These are phyloP conservation scores for Hymenochirus boettgeri DNA, from an alignment of 2,113 vertebrate genomes.

Conservation along the genomic window DNA sequence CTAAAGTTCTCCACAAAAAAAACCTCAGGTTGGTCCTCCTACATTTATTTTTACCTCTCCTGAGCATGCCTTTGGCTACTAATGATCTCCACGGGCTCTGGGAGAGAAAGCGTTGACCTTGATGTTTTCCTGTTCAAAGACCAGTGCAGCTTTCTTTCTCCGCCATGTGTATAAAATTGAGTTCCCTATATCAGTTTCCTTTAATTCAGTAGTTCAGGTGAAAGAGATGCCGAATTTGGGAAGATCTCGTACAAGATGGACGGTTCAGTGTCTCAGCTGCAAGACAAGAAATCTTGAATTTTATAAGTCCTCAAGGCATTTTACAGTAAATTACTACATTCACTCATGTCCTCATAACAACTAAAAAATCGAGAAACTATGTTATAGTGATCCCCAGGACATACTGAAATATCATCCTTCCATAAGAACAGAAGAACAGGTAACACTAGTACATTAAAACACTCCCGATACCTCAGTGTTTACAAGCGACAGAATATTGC, in stretches of 20 bases:
- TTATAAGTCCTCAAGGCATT: background rate
- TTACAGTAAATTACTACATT: background rate
- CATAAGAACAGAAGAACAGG: too few relatives aligned
- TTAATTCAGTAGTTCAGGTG: slow-evolving; percentile 23
- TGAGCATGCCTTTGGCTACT: slow-evolving; percentile 85
- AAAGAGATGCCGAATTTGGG: slow-evolving; percentile 46
- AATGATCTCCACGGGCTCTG: slow-evolving; percentile 90
- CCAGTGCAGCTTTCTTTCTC: slow-evolving; percentile 79
- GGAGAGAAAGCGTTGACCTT: slow-evolving; percentile 72
- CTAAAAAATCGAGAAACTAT: too few relatives aligned
- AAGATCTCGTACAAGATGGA: slow-evolving; percentile 63
- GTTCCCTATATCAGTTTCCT: slow-evolving; percentile 43
- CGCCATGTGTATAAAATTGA: slow-evolving; percentile 71
- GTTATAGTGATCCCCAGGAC: too few relatives aligned
- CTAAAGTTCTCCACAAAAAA: slow-evolving; percentile 95
- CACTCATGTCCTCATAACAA: too few relatives aligned
- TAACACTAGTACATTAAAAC: too few relatives aligned
- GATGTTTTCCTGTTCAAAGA: slow-evolving; percentile 70
- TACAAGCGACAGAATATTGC: too few relatives aligned
- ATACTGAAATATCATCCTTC: too few relatives aligned
- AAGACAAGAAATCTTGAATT: slow-evolving; percentile 45
- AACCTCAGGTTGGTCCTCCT: slow-evolving; percentile 91
- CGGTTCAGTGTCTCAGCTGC: slow-evolving; percentile 68
- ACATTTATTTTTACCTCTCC: slow-evolving; percentile 95
- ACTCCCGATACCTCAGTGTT: too few relatives aligned